Evolutionary conservation across 23 tunicate genomes (phyloP), one percentile per base, ranked within the genome.

Genomic region (Halocynthia aurantium): DNA sequence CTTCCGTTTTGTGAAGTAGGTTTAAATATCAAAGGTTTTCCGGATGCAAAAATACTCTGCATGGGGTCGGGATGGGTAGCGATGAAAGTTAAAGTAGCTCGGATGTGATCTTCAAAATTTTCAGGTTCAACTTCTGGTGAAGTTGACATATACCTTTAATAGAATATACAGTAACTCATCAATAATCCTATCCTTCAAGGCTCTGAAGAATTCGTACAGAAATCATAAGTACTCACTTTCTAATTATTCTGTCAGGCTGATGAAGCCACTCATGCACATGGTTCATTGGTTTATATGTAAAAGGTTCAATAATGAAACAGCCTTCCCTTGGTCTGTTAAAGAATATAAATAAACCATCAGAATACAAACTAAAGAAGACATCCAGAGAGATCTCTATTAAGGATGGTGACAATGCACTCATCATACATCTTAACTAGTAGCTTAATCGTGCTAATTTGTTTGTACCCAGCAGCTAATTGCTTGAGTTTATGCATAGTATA

Each of bases 91-190:
- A 88, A 44, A 6, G 85, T 52, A n/a, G 67, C 50, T 7, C 95
- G 69, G 7, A 84, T 80, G 50, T 88, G 77, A 10, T 60, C 57
- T 6, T 22, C 80, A 60, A 88, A 88, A 69, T 88, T 84, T 53
- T n/a, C 52, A 7, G 95, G 95, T 67, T 88, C 95, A 54, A 88
- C 95, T 15, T 88, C 88, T 18, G 95, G 95, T 20, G 95, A 88
- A 11, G 95, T 88, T 6, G 95, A 88, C 75, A 88, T 67, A 66
- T 88, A 53, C 62, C 95, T 88, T 84, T 7, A 52, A 61, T 15
- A 82, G 51, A 69, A 69, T 22, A 58, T 58, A 13, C 63, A 58
- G 63, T 13, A n/a, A 13, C n/a, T 58, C 4, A 1, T 58, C 44
- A 31, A 1, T 31, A 4, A 31, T 31, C 44, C 44, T 31, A 31